Percentiles rank a stretch among this genome's conserved stretches.
Evolutionary conservation across 2,797 vertebrate species (phyloP).

Genomic region (Tragelaphus oryx): DNA sequence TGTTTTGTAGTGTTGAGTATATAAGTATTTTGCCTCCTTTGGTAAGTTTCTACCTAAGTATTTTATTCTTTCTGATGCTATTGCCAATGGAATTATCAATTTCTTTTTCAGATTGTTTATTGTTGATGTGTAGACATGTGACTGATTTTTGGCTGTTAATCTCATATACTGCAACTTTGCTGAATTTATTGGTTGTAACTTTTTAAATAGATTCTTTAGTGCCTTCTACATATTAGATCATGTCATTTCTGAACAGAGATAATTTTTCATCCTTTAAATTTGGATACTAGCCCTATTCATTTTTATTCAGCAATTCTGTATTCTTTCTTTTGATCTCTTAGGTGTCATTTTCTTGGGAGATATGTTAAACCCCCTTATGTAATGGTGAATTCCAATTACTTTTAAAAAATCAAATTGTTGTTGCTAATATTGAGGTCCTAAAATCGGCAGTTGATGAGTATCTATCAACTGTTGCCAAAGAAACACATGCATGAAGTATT

Average conservation of each 20-base stretch:
- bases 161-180: background rate
- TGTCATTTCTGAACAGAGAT: background rate
- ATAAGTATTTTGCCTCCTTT: background rate
- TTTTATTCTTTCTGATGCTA: background rate
- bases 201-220: background rate
- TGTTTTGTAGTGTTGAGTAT: background rate
- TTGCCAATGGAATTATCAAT: background rate
- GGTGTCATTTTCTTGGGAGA: background rate
- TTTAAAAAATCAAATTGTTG: background rate
- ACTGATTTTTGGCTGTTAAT: background rate
- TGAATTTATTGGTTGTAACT: background rate
- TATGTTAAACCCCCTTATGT: background rate
- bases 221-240: background rate
- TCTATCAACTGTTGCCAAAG: background rate
- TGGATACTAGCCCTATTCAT: background rate
- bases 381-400: background rate
- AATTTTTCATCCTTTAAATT: background rate
- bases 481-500: background rate
- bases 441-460: background rate
- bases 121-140: background rate
- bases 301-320: background rate
- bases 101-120: background rate
- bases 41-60: background rate
- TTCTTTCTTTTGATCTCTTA: background rate
- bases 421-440: background rate